Conservation (phyloP, 2,888 invertebrate species). For the Ennomos erosarius region DNA sequence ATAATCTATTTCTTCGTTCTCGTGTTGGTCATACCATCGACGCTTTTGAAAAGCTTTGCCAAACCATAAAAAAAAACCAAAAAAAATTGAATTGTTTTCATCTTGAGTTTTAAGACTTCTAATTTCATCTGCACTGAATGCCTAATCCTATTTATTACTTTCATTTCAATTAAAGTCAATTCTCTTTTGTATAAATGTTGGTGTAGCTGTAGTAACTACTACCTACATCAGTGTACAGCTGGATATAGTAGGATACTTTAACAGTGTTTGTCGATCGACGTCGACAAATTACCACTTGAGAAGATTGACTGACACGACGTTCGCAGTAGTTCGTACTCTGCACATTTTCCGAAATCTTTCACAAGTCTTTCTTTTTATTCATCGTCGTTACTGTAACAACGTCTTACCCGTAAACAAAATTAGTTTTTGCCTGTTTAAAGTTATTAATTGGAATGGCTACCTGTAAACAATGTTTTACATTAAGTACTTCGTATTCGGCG, state of each 20-base stretch:
- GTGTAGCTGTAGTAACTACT: no score
- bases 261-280: conserved; percentile 40
- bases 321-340: conserved; percentile 14
- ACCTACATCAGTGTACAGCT: neutral
- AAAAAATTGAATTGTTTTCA: no score
- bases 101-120: no score
- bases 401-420: conserved; percentile 28
- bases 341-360: conserved; percentile 43
- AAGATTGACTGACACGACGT: conserved; percentile 54
- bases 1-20: no score
- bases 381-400: conserved; percentile 21
- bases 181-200: no score
- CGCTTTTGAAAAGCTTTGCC: no score
- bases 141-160: no score
- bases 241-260: neutral
- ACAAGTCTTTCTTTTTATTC: conserved; percentile 31
- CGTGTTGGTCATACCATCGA: no score
- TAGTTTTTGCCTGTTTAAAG: conserved; percentile 29
- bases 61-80: no score
- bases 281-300: conserved; percentile 63
- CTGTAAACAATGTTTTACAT: conserved; percentile 25
- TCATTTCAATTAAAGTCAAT: no score
- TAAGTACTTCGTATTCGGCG: conserved; percentile 32
- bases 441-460: conserved; percentile 35
- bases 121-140: no score